A percentile compares a stretch with the other conserved stretches of the same genome.
These are phyloP conservation scores for Thysanoteuthis rhombus DNA, from an alignment of 2,888 invertebrate species.

Conservation along the genomic window DNA sequence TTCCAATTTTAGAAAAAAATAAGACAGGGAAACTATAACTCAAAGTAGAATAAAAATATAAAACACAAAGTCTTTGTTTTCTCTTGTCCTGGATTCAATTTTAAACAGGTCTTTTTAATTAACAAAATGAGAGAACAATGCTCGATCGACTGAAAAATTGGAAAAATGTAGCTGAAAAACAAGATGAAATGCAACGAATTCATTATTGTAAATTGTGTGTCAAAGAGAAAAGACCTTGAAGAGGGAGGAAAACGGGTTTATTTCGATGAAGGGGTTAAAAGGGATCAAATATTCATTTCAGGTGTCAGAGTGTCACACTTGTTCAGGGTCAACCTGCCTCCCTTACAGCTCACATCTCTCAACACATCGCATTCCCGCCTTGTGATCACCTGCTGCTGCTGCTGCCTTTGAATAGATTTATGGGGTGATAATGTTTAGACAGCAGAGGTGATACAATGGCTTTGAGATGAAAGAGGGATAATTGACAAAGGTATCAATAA, in stretches of 20 bases:
- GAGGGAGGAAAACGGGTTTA: background rate
- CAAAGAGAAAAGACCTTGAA: background rate
- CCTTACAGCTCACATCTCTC: background rate
- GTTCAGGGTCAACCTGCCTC: background rate
- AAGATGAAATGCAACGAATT: background rate
- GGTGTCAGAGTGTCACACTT: background rate
- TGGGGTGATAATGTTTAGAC: background rate
- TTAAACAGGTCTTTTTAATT: no score
- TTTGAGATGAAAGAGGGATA: background rate
- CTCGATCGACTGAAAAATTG: no score
- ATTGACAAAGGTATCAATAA: constrained; percentile 28
- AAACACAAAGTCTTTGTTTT: no score
- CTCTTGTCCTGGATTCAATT: no score
- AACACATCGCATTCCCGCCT: background rate
- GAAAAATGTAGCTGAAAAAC: no score
- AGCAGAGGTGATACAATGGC: background rate
- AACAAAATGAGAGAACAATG: no score
- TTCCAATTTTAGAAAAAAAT: no score
- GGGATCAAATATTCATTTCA: background rate
- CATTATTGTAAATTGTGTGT: background rate
- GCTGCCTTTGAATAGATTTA: background rate
- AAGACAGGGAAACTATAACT: no score
- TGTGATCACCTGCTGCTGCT: constrained; percentile 12
- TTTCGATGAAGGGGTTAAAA: background rate
- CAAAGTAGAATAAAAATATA: no score